Evolutionary conservation across 2,888 invertebrate species (phyloP), one percentile per base, ranked within the genome.

Genomic region (Lepidonotus clava): DNA sequence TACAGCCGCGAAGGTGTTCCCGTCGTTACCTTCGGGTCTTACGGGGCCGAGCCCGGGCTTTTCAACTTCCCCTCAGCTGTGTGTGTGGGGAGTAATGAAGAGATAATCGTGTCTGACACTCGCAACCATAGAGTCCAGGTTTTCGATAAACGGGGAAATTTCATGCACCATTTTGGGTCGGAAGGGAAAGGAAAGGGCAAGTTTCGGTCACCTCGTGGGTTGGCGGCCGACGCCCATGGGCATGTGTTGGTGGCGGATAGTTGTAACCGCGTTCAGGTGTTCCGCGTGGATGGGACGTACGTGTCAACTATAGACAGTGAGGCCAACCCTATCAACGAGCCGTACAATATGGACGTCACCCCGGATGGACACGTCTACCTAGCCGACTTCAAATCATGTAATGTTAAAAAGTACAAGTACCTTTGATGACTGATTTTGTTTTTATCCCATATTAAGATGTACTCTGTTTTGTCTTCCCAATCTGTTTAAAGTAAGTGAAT

Each of bases 171-270:
- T 14, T 76, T 89, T 51, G 89, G 89, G 21, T 51, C 41, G 2
- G 76, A 87, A 24, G 51, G 87, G 21, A 76, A 87, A 38, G 87
- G 88, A 8, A 87, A 80, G 36, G 86, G 89, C 21, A 66, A 84
- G 24, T 87, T 89, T 61, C 71, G 83, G 46, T 77, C 80, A n/a
- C 89, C 89, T 18, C 84, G 88, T 0, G 89, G 89, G 0, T 53
- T 89, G 0, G 83, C 86, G 34, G 76, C 80, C 1, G 89, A 89
- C 66, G 28, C 36, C 8, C 28, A 84, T 0, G 66, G 86, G n/a
- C 80, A 87, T 28, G 85, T 89, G 18, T 32, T 89, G 28, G 88
- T 89, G 1, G 88, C 89, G 14, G 89, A 89, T 86, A 86, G 88
- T 53, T 41, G 38, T 36, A 87, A 87, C 66, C 34, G 83, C 1